Evolutionary conservation across 1,140 invertebrate species (phyloP), one percentile per base, ranked within the genome.

Genomic region (Eumeta japonica): DNA sequence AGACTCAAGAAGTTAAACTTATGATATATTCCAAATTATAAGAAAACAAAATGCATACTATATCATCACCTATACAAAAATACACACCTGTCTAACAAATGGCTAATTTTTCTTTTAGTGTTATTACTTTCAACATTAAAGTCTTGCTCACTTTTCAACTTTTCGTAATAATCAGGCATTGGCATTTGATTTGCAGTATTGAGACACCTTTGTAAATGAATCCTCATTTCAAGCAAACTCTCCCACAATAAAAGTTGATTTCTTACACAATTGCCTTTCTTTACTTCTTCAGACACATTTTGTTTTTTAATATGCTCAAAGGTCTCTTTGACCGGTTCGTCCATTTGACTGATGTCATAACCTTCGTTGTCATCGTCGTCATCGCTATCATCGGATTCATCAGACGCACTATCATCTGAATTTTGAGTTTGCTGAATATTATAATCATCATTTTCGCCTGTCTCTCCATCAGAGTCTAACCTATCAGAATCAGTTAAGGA

Each of bases 241-340:
- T 94, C 92, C 89, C 89, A 94, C 1, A 93, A 55, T 40, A 79
- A 75, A 10, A 89, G 55, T 58, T 94, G 89, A 60, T 85, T 86
- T 65, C 81, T 80, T 1, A 91, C 83, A 56, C 83, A 83, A n/a
- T 79, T 70, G 17, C 87, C 88, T 75, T 90, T 92, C 50, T 87
- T 82, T 2, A 86, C 76, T 56, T 89, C 83, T 45, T 77, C 77
- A n/a, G 67, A 62, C 2, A 77, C 43, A 64, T 84, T 80, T 50
- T 65, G 62, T 20, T 76, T 64, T 37, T 79, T 76, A 4, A 83
- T 72, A 55, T 79, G 79, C 48, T 79, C 71, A 60, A 82, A 79
- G 37, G 58, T 59, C 43, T 65, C 65, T 54, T 62, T 62, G 7
- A 51, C 40, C 13, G 74, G 66, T 38, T 71, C 62, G 24, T 75